Conservation (phyloP, 2,113 vertebrate species). For the Alethe diademata region DNA sequence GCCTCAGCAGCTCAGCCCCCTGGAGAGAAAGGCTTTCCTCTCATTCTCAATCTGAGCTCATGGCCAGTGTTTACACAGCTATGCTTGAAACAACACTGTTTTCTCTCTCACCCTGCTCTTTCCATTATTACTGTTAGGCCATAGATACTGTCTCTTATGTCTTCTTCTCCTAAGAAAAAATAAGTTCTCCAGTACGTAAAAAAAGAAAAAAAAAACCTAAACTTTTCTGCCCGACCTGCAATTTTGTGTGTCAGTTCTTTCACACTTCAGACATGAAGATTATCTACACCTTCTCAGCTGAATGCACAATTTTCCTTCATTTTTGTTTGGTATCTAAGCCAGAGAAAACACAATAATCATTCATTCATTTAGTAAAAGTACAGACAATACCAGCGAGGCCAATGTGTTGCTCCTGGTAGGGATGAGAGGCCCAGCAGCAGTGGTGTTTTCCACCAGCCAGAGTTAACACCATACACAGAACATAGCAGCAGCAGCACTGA, state of each 20-base stretch:
- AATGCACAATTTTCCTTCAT: not conserved
- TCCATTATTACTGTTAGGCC: not conserved
- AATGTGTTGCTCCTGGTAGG: not conserved
- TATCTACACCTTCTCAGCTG: not conserved
- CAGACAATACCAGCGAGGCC: not conserved
- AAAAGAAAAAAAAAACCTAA: not conserved
- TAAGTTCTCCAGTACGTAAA: not conserved
- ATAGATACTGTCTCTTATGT: not conserved
- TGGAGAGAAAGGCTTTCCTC: not conserved
- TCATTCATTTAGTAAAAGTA: not conserved
- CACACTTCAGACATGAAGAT: not conserved
- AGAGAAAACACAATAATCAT: not conserved
- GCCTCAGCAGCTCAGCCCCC: not conserved
- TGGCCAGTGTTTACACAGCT: not conserved
- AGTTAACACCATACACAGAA: not conserved
- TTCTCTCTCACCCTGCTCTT: not conserved
- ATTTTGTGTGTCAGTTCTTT: not conserved
- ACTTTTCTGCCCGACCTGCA: not conserved
- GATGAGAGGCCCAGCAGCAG: not conserved
- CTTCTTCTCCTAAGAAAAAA: not conserved
- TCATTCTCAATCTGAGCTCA: not conserved
- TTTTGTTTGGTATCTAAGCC: not conserved
- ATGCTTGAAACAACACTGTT: not conserved
- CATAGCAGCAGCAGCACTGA: not conserved
- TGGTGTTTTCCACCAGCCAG: not conserved